Evolutionary conservation across 2,888 invertebrate genomes (phyloP), one percentile per base, ranked within the genome.

Genomic region (Eueremaeus valkanovi): DNA sequence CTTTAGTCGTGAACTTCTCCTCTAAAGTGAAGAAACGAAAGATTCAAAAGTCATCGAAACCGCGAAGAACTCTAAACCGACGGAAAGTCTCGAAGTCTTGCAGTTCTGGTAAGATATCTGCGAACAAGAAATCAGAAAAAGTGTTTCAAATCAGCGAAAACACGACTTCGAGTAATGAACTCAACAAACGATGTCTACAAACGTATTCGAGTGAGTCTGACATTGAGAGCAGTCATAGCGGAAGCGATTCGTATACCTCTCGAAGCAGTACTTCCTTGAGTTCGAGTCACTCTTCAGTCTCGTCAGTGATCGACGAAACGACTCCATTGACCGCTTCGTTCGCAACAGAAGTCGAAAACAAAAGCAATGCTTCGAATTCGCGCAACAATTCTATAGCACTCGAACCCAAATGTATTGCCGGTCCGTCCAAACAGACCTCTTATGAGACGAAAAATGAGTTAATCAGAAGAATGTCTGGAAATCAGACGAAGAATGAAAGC

Each of bases 81-180:
- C 24, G 68, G 45, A 75, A 75, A 36, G 33, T 70, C 3, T 75
- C 75, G n/a, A 75, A 75, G 36, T 63, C 63, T 33, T 63, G 63
- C 18, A 63, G 63, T 63, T 63, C 63, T 29, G 63, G 63, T 3
- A 63, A 63, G n/a, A 63, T 63, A 33, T 33, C 63, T 11, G 11
- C n/a, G 8, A 31, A 21, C 9, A 63, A 63, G 9, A 63, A 63
- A 33, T 27, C 11, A 5, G 63, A 63, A 31, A 63, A 63, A 33
- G 33, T 63, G 31, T 16, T 63, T 3, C 63, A 63, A 63, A 31
- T 63, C 31, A 63, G 63, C 31, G 63, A 63, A 9, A 33, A 63
- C 63, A 31, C 31, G 13, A 63, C 31, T 63, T 29, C 63, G 3
- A 63, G 33, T 18, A 63, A 63, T 33, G 63, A 63, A 63, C n/a